Conservation (phyloP, 1,140 invertebrate genomes). For the Tetraneura akinire region DNA sequence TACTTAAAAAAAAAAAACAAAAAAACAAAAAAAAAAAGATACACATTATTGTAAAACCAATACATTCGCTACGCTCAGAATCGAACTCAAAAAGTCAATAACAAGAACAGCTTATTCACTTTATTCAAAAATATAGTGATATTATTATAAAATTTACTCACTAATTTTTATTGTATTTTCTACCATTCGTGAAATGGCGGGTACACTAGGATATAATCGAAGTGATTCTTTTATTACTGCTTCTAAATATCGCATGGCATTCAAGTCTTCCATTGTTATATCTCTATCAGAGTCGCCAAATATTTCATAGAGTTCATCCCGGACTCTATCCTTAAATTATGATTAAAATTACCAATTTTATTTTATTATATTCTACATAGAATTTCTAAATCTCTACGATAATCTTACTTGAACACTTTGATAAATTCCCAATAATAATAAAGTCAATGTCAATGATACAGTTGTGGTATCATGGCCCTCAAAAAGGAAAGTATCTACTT, state of each 20-base stretch:
- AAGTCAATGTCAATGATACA: conserved; percentile 67
- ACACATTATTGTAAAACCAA: too few relatives aligned
- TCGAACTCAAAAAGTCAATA: too few relatives aligned
- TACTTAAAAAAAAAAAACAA: too few relatives aligned
- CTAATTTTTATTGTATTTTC: conserved; percentile 66
- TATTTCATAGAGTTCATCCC: conserved; percentile 65
- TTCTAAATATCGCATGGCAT: conserved; percentile 67
- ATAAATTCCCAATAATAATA: conserved; percentile 69
- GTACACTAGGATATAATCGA: conserved; percentile 68
- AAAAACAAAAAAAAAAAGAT: too few relatives aligned
- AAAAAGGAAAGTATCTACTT: conserved; percentile 54
- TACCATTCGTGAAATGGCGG: conserved; percentile 64
- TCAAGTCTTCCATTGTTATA: conserved; percentile 62
- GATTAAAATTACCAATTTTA: too few relatives aligned
- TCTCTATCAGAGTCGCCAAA: conserved; percentile 60
- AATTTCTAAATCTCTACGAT: too few relatives aligned
- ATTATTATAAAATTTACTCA: neutral
- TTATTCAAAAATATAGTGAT: too few relatives aligned
- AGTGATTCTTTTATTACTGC: conserved; percentile 67
- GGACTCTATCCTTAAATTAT: conserved; percentile 64
- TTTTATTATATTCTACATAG: too few relatives aligned
- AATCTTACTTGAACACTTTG: conserved; percentile 65
- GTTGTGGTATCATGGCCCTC: conserved; percentile 79
- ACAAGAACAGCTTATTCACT: too few relatives aligned
- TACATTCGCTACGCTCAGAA: too few relatives aligned